Evolutionary conservation across 2,888 invertebrate species (phyloP).

Genomic region (Coecobrya sp.): DNA sequence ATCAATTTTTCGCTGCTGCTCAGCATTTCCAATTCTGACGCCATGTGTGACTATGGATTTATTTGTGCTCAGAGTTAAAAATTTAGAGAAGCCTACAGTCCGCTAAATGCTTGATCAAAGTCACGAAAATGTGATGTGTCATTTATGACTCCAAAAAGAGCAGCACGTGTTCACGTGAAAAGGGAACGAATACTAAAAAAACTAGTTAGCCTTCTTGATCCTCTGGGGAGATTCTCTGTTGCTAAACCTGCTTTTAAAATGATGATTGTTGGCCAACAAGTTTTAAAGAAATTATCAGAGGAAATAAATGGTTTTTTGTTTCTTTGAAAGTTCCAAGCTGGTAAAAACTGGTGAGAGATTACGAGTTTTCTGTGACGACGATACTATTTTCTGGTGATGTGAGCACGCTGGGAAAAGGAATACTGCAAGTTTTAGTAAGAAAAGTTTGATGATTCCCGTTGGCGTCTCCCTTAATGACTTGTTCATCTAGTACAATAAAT

Average conservation of each 20-base stretch:
- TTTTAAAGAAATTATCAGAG: slow-evolving; percentile 14
- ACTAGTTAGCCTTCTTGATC: no score
- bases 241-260: neutral
- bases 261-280: slow-evolving; percentile 46
- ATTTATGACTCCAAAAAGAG: no score
- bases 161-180: no score
- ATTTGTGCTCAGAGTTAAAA: no score
- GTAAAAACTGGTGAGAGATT: neutral
- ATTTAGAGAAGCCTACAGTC: no score
- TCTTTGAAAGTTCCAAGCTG: neutral
- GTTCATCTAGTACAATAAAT: slow-evolving; percentile 65
- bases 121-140: no score
- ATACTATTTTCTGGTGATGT: neutral
- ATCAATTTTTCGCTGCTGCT: no score
- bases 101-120: no score
- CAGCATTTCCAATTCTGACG: no score
- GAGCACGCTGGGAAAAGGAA: neutral
- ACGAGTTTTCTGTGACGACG: neutral
- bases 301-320: neutral
- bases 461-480: slow-evolving; percentile 71
- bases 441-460: slow-evolving; percentile 59
- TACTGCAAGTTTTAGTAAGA: neutral
- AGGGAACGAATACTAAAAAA: no score
- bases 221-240: no score
- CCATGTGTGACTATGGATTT: no score